Conservation (phyloP, 2,888 invertebrate genomes). For the Drosophila cognata region DNA sequence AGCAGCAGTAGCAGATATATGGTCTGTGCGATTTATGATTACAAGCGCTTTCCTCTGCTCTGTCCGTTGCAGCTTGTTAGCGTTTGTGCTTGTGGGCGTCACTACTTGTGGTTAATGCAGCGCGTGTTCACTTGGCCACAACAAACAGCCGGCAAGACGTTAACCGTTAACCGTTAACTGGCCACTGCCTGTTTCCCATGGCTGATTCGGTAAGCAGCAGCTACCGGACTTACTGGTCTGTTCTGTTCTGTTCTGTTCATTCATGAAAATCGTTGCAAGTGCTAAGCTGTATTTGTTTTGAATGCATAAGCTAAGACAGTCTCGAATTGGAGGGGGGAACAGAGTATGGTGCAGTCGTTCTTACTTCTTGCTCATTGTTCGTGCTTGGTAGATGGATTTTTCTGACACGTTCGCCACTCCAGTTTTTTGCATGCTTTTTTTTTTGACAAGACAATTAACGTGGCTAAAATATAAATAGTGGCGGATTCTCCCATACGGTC, state of each 20-base stretch:
- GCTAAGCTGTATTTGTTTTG: not conserved
- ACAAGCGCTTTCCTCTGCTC: conserved; percentile 32
- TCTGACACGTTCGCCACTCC: not conserved
- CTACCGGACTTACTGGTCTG: conserved; percentile 30
- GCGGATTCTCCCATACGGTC: conserved; percentile 22
- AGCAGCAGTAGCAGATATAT: conserved; percentile 7
- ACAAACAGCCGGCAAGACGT: conserved; percentile 11
- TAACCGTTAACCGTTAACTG: conserved; percentile 28
- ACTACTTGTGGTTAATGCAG: conserved; percentile 20
- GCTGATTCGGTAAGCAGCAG: conserved; percentile 35
- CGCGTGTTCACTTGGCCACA: conserved; percentile 47
- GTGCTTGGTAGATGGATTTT: not conserved
- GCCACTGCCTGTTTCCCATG: conserved; percentile 50
- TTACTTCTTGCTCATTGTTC: not conserved
- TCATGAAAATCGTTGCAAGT: conserved; percentile 54
- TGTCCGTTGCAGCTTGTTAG: conserved; percentile 30
- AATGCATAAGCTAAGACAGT: not conserved
- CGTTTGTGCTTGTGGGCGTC: conserved; percentile 56
- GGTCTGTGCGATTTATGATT: conserved; percentile 41
- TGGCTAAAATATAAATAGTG: conserved; percentile 50
- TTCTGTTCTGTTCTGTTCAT: conserved; percentile 51
- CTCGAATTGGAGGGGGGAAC: not conserved
- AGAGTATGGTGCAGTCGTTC: not conserved
- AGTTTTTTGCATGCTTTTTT: conserved; percentile 56
- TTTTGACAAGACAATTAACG: conserved; percentile 48